Conservation (phyloP, 2,797 vertebrate species). For the Echeneis naucrates region DNA sequence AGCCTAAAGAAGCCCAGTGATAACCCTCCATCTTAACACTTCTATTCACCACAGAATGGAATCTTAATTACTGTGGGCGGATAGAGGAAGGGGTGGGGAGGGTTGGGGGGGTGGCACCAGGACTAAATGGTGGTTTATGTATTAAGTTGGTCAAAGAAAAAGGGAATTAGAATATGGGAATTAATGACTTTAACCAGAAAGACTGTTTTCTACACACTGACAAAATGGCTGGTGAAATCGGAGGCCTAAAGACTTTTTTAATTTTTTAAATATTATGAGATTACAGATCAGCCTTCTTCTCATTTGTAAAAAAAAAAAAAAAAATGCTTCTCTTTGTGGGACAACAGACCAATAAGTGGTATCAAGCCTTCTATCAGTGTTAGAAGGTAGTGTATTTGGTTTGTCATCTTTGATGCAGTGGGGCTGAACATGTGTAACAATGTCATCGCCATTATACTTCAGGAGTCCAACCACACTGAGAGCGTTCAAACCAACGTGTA, state of each 20-base stretch:
- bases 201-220: slow-evolving; percentile 52
- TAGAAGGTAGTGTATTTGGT: slow-evolving; percentile 42
- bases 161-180: slow-evolving; percentile 73
- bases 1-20: slow-evolving; percentile 75
- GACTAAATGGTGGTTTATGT: slow-evolving; percentile 65
- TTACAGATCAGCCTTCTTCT: slow-evolving; percentile 18
- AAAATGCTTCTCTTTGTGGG: slow-evolving; percentile 21
- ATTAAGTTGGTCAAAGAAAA: slow-evolving; percentile 72
- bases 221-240: slow-evolving; percentile 33
- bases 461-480: slow-evolving; percentile 41
- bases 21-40: slow-evolving; percentile 82
- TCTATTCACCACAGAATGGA: slow-evolving; percentile 78
- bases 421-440: slow-evolving; percentile 37
- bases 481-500: slow-evolving; percentile 61
- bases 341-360: slow-evolving; percentile 26
- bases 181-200: slow-evolving; percentile 61
- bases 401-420: slow-evolving; percentile 51
- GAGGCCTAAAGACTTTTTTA: slow-evolving; percentile 19
- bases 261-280: not conserved
- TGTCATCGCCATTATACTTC: slow-evolving; percentile 44
- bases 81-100: slow-evolving; percentile 49
- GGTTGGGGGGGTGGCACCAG: slow-evolving; percentile 54
- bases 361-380: slow-evolving; percentile 23
- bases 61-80: slow-evolving; percentile 82
- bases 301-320: too few species aligned